These are phyloP conservation scores for Gadopsis marmoratus DNA, from an alignment of 2,797 vertebrate genomes.

Conservation along the genomic window DNA sequence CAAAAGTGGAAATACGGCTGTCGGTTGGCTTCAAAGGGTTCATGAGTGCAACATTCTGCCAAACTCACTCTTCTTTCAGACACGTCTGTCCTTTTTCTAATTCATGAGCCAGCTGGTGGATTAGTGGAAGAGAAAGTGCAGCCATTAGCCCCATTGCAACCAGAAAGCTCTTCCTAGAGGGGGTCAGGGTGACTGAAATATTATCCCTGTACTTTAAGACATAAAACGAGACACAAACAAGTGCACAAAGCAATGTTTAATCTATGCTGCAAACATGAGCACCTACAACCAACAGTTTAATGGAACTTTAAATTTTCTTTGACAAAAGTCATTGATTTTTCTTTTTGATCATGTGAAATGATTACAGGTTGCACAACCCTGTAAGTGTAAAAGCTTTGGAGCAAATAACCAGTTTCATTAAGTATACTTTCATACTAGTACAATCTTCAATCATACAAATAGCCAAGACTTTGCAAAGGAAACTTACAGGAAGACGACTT, in stretches of 20 bases:
- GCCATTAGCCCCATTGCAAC: conserved; percentile 35
- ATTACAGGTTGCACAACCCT: background rate
- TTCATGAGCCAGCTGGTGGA: conserved; percentile 57
- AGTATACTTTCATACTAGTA: background rate
- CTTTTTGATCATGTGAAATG: background rate
- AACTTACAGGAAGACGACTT: background rate
- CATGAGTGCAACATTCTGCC: conserved; percentile 53
- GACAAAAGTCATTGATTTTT: conserved; percentile 1
- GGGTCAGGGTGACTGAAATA: conserved; percentile 29
- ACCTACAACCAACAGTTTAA: background rate
- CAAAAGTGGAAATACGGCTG: conserved; percentile 57
- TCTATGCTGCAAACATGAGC: background rate
- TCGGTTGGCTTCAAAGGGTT: conserved; percentile 55
- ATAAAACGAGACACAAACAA: background rate
- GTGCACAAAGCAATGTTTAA: background rate
- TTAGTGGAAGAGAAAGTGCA: conserved; percentile 49
- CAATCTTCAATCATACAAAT: background rate
- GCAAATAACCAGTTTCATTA: background rate
- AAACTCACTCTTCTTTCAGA: conserved; percentile 49
- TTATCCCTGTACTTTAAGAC: background rate
- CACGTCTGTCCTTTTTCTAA: conserved; percentile 45
- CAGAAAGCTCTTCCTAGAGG: conserved; percentile 16
- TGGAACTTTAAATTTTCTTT: background rate
- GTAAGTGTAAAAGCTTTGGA: background rate
- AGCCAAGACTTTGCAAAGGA: background rate